phyloP scores from a whole-genome alignment of 2,797 vertebrate genomes.

The Helarctos malayanus region DNA sequence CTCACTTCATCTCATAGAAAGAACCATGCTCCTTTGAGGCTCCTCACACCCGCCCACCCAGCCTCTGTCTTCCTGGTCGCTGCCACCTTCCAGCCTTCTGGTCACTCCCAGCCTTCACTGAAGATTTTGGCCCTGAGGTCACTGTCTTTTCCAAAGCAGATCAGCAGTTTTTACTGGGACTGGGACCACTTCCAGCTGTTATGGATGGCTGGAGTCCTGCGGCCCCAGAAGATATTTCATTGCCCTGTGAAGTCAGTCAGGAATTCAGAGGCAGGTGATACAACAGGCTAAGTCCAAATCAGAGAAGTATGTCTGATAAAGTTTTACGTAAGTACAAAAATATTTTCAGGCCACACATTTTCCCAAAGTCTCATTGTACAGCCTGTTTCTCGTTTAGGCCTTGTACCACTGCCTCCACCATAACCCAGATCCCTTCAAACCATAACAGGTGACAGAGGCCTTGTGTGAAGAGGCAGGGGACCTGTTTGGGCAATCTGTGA shows the following conservation, averaged over 20 bases:
- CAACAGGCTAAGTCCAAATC: not conserved
- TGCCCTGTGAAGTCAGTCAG: not conserved
- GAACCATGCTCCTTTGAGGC: not conserved
- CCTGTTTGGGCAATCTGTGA: not conserved
- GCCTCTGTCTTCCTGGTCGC: not conserved
- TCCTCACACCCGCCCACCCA: not conserved
- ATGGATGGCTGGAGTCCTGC: not conserved
- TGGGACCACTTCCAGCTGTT: not conserved
- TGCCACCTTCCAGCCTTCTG: constrained; percentile 3
- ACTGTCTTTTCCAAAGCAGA: not conserved
- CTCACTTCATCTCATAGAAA: not conserved
- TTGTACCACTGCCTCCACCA: not conserved
- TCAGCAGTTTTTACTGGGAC: not conserved
- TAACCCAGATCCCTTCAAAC: not conserved
- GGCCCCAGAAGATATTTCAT: not conserved
- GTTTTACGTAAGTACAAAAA: not conserved
- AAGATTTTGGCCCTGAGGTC: not conserved
- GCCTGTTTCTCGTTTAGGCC: not conserved
- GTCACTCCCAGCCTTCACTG: not conserved
- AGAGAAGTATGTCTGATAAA: not conserved
- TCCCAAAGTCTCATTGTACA: not conserved
- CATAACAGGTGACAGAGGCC: not conserved
- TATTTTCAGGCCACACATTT: not conserved
- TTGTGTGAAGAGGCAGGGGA: not conserved
- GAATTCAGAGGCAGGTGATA: not conserved